Evolutionary conservation across 2,888 invertebrate species (phyloP), one percentile per base, ranked within the genome.

Genomic region (Rhabditoides inermis): DNA sequence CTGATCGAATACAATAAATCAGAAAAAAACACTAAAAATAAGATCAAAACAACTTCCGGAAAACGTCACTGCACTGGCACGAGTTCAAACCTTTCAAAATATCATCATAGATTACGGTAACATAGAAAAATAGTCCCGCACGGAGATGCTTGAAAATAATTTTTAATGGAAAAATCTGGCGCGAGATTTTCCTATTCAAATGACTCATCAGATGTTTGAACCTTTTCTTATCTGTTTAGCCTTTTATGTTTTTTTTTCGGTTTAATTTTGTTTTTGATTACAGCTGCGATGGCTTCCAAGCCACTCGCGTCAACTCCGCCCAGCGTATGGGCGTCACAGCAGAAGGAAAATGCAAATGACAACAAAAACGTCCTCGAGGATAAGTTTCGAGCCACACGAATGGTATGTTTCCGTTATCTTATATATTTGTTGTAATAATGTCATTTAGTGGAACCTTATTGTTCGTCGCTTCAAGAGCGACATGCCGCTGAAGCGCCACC

Each of bases 141-240:
- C n/a, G n/a, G n/a, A n/a, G n/a, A n/a, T n/a, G n/a, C n/a, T n/a
- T n/a, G n/a, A n/a, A n/a, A n/a, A n/a, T n/a, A n/a, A n/a, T n/a
- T n/a, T n/a, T n/a, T n/a, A n/a, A n/a, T n/a, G n/a, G n/a, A n/a
- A n/a, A n/a, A n/a, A n/a, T n/a, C n/a, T n/a, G n/a, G n/a, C n/a
- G 22, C 25, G 32, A 42, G 41, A 50, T 32, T 15, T 25, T 50
- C 41, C 30, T 50, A 35, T 36, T 4, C 36, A 7, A 25, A 23
- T n/a, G 45, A 58, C 55, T 58, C 55, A 58, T 55, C 49, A 36
- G 18, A 26, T n/a, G n/a, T n/a, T n/a, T n/a, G n/a, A n/a, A n/a
- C n/a, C n/a, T n/a, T 32, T 32, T 32, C 32, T 32, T 15, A 7
- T 7, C 15, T 32, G 7, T 32, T 32, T 15, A 32, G 10, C 10